These are phyloP conservation scores for Strigamia transsilvanica DNA, from an alignment of 2,888 invertebrate species.

Conservation along the genomic window DNA sequence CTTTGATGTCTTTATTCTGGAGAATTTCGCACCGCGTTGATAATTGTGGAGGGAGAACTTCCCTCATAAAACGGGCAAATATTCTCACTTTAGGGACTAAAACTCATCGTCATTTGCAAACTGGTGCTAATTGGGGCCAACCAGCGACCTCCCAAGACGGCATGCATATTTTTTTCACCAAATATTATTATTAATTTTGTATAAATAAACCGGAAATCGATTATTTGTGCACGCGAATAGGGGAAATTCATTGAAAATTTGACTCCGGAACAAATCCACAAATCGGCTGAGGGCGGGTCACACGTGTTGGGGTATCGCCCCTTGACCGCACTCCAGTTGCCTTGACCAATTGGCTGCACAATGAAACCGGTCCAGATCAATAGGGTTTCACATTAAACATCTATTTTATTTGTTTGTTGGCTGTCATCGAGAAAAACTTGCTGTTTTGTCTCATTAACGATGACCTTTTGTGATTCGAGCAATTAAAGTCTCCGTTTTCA, in stretches of 20 bases:
- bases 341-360: background rate
- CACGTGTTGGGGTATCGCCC: background rate
- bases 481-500: background rate
- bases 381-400: conserved; percentile 2
- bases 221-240: background rate
- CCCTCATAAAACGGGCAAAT: background rate
- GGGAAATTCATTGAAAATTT: background rate
- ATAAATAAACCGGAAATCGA: background rate
- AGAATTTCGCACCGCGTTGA: background rate
- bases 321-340: conserved; percentile 8
- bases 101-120: background rate
- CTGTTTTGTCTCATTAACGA: background rate
- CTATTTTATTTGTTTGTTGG: background rate
- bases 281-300: background rate
- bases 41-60: background rate
- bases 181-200: background rate
- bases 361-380: background rate
- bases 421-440: background rate
- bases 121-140: background rate
- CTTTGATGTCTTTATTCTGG: background rate
- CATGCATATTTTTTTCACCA: background rate
- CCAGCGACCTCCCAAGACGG: background rate
- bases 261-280: background rate
- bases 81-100: conserved; percentile 2
- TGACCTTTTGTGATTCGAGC: background rate